Conservation (phyloP, 2,888 invertebrate species). For the Sicus ferrugineus region DNA sequence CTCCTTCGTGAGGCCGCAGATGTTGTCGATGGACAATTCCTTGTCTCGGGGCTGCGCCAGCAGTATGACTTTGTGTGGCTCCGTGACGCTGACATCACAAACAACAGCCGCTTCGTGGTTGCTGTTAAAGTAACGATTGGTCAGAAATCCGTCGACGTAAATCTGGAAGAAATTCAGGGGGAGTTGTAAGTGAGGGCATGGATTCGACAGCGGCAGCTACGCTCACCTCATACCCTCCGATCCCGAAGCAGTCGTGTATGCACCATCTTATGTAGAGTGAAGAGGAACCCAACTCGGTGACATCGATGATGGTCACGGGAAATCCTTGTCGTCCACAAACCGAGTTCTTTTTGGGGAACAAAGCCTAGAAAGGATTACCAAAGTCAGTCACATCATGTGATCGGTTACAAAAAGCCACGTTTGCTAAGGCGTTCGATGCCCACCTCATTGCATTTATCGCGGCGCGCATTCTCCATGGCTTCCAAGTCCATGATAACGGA, state of each 20-base stretch:
- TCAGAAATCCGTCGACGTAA: conserved; percentile 58
- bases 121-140: conserved; percentile 55
- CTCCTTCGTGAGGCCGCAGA: conserved; percentile 22
- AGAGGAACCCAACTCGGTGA: conserved; percentile 51
- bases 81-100: conserved; percentile 53
- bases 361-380: neutral
- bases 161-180: conserved; percentile 47
- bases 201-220: neutral
- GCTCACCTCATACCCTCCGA: conserved; percentile 60
- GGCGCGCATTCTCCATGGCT: conserved; percentile 53
- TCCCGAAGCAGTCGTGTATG: conserved; percentile 51
- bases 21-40: conserved; percentile 24
- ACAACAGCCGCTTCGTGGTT: conserved; percentile 57
- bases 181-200: neutral
- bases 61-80: conserved; percentile 55
- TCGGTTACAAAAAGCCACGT: neutral
- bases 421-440: neutral
- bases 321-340: conserved; percentile 45
- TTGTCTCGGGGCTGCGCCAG: conserved; percentile 50
- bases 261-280: conserved; percentile 59
- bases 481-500: conserved; percentile 55
- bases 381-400: neutral
- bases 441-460: conserved; percentile 46
- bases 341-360: neutral
- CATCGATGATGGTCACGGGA: conserved; percentile 55